phyloP scores from a whole-genome alignment of 2,888 invertebrate species.

The Macrosoma leucophasiata region DNA sequence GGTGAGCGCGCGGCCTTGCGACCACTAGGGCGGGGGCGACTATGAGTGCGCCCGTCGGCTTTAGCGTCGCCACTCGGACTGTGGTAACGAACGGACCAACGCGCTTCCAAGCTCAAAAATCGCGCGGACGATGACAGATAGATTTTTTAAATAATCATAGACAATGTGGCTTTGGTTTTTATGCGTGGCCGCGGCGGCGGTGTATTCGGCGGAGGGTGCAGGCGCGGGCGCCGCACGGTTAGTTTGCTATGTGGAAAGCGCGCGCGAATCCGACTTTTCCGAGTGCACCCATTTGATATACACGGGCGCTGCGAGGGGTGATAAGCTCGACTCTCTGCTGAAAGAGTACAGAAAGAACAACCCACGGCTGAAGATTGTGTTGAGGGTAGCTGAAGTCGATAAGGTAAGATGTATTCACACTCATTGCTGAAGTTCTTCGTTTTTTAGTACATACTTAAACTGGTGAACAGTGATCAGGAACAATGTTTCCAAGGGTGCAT shows the following conservation, averaged over 20 bases:
- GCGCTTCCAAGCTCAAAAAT: slow-evolving; percentile 45
- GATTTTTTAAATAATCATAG: slow-evolving; percentile 41
- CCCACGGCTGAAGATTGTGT: slow-evolving; percentile 70
- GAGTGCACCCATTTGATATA: slow-evolving; percentile 73
- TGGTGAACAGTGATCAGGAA: too few species aligned
- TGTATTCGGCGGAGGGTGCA: slow-evolving; percentile 42
- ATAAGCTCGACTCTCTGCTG: slow-evolving; percentile 54
- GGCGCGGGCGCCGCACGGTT: slow-evolving; percentile 68
- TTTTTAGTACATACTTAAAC: too few species aligned
- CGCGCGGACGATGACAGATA: slow-evolving; percentile 50
- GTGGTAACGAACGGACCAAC: slow-evolving; percentile 54
- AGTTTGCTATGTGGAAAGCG: slow-evolving; percentile 61
- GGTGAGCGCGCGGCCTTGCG: slow-evolving; percentile 62
- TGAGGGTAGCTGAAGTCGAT: slow-evolving; percentile 73
- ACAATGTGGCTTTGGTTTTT: slow-evolving; percentile 60
- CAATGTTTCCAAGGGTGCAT: too few species aligned
- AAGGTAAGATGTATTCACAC: too few species aligned
- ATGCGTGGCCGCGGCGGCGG: slow-evolving; percentile 45
- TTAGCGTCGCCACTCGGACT: slow-evolving; percentile 52
- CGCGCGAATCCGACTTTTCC: slow-evolving; percentile 44
- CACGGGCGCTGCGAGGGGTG: slow-evolving; percentile 58
- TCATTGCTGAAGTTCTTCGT: too few species aligned
- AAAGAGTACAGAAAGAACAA: slow-evolving; percentile 68
- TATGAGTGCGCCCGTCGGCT: slow-evolving; percentile 44
- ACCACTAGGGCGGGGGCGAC: slow-evolving; percentile 62